Percentiles rank a stretch among this genome's conserved stretches.
Evolutionary conservation across 2,797 vertebrate species (phyloP).

Genomic region (Enteromius unitaeniatus): DNA sequence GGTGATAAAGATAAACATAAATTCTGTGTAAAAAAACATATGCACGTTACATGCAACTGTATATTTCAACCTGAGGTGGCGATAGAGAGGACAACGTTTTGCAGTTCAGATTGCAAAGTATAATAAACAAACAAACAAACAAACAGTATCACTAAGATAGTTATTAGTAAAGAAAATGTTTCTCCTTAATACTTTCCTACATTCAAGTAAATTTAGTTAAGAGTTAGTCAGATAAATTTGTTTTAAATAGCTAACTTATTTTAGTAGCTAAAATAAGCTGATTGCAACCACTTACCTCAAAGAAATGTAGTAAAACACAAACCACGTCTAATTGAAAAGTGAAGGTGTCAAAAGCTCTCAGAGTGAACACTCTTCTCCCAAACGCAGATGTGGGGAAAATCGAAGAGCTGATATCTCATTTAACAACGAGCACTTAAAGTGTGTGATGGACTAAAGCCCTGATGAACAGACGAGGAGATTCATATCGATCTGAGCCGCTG

Average conservation of each 20-base stretch:
- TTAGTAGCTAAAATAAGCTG: no score
- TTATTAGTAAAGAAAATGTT: not conserved
- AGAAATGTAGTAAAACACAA: not conserved
- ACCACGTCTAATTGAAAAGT: slow-evolving; percentile 19
- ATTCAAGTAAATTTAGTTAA: no score
- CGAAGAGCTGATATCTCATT: slow-evolving; percentile 30
- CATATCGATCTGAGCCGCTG: slow-evolving; percentile 55
- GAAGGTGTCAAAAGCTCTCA: slow-evolving; percentile 21
- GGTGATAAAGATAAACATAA: not conserved
- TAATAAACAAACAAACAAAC: not conserved
- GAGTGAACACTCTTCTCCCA: not conserved
- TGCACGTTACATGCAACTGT: not conserved
- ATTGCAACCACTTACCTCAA: no score
- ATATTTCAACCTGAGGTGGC: not conserved
- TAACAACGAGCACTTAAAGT: slow-evolving; percentile 23
- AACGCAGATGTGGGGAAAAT: slow-evolving; percentile 5
- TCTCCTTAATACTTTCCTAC: not conserved
- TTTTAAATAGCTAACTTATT: no score
- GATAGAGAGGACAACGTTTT: not conserved
- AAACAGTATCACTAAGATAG: not conserved
- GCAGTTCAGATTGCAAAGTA: not conserved
- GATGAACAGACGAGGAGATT: slow-evolving; percentile 49
- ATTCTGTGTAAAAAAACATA: not conserved
- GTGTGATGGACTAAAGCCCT: slow-evolving; percentile 26
- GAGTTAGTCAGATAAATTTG: no score